These are phyloP conservation scores for Decapterus maruadsi DNA, from an alignment of 2,797 vertebrate genomes.

Conservation along the genomic window DNA sequence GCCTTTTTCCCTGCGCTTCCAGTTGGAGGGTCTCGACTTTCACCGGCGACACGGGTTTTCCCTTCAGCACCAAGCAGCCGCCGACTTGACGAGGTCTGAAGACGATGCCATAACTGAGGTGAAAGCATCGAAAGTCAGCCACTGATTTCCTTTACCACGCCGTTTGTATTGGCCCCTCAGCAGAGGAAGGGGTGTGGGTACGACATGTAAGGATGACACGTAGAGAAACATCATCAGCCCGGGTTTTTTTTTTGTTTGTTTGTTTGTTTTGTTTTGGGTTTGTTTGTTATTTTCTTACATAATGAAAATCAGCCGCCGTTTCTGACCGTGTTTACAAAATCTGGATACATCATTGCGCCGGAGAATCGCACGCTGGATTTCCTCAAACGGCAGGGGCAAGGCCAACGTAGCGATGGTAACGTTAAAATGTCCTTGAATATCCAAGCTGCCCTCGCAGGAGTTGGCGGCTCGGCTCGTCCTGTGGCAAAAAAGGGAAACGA, in stretches of 20 bases:
- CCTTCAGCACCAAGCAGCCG: constrained; percentile 40
- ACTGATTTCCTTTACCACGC: constrained; percentile 52
- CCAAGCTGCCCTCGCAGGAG: constrained; percentile 45
- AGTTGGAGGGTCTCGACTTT: neutral
- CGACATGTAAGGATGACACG: constrained; percentile 53
- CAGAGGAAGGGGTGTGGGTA: constrained; percentile 52
- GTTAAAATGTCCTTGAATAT: constrained; percentile 80
- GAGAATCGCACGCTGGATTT: constrained; percentile 54
- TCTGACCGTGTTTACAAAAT: constrained; percentile 67
- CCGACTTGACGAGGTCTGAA: constrained; percentile 30
- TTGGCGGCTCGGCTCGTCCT: constrained; percentile 36
- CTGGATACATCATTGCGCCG: constrained; percentile 53
- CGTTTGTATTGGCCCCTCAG: constrained; percentile 44
- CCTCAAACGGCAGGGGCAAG: constrained; percentile 63
- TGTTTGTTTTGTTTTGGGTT: too few relatives aligned
- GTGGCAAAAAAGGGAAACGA: neutral
- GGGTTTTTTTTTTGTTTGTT: neutral
- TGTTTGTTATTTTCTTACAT: neutral
- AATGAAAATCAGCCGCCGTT: constrained; percentile 34
- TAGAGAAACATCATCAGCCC: constrained; percentile 55
- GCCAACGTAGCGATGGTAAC: constrained; percentile 67
- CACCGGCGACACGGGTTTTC: constrained; percentile 1
- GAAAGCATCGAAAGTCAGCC: constrained; percentile 53
- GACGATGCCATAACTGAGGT: constrained; percentile 53
- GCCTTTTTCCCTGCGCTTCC: constrained; percentile 27